These are phyloP conservation scores for Drosophila pachea DNA, from an alignment of 1,140 invertebrate genomes.

Conservation along the genomic window DNA sequence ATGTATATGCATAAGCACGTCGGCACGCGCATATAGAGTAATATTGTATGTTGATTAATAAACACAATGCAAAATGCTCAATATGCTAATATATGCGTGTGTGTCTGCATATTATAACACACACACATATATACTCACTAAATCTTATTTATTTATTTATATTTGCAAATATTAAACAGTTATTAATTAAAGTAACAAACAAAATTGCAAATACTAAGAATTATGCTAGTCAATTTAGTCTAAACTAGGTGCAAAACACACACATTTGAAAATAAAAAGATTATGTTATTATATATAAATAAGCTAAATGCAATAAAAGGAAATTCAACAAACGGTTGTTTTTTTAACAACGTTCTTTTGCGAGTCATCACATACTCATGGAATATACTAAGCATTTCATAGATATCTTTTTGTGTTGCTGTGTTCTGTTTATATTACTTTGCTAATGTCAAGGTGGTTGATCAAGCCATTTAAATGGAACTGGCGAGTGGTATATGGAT, in stretches of 20 bases:
- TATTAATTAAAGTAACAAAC: background rate
- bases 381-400: no score
- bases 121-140: background rate
- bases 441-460: no score
- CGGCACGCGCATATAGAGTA: background rate
- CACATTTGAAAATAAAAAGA: constrained; percentile 8
- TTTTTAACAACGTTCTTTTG: background rate
- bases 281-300: constrained; percentile 4
- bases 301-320: constrained; percentile 18
- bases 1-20: background rate
- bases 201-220: constrained; percentile 8
- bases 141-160: background rate
- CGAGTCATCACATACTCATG: no score
- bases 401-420: no score
- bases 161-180: background rate
- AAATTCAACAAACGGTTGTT: background rate
- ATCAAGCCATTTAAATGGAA: no score
- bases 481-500: no score
- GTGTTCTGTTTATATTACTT: no score
- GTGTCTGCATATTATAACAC: background rate
- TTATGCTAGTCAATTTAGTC: constrained; percentile 34
- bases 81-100: background rate
- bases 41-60: background rate
- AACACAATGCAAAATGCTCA: no score
- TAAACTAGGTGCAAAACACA: constrained; percentile 13